Percentiles rank a stretch among this genome's conserved stretches.
phyloP scores from a whole-genome alignment of 2,113 vertebrate species.

The Macquaria ambigua region DNA sequence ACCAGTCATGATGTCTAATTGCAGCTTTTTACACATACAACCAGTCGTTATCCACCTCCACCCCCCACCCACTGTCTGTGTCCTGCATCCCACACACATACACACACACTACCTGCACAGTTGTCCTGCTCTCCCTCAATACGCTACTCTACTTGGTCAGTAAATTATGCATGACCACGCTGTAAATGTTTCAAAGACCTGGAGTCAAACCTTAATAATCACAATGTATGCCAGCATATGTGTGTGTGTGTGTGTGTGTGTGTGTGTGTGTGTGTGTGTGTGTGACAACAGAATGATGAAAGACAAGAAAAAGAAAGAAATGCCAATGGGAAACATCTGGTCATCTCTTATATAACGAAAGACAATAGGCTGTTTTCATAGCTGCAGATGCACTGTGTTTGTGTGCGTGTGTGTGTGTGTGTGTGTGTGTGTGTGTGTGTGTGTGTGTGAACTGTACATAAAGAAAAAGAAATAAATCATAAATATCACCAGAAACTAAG shows the following conservation, averaged over 20 bases:
- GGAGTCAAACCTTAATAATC: constrained; percentile 45
- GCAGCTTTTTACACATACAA: constrained; percentile 17
- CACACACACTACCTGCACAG: constrained; percentile 19
- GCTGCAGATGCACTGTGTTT: constrained; percentile 27
- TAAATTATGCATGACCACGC: constrained; percentile 73
- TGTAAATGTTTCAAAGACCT: constrained; percentile 77
- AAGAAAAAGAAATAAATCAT: constrained; percentile 1
- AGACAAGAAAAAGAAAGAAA: constrained; percentile 47
- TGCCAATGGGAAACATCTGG: constrained; percentile 78
- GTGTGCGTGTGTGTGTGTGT: constrained; percentile 38
- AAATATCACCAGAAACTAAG: neutral
- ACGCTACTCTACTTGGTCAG: constrained; percentile 25
- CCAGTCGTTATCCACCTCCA: constrained; percentile 29
- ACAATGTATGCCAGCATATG: neutral
- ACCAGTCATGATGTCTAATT: neutral
- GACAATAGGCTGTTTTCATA: constrained; percentile 63
- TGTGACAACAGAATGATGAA: constrained; percentile 27
- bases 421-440: constrained; percentile 27
- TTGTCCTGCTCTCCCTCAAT: constrained; percentile 32
- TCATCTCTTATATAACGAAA: constrained; percentile 64
- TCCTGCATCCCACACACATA: constrained; percentile 27
- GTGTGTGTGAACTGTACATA: constrained; percentile 6
- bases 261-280: constrained; percentile 26
- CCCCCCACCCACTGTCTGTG: constrained; percentile 29
- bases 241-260: constrained; percentile 13